Evolutionary conservation across 2,888 invertebrate species (phyloP).

Genomic region (Trilocha varians): DNA sequence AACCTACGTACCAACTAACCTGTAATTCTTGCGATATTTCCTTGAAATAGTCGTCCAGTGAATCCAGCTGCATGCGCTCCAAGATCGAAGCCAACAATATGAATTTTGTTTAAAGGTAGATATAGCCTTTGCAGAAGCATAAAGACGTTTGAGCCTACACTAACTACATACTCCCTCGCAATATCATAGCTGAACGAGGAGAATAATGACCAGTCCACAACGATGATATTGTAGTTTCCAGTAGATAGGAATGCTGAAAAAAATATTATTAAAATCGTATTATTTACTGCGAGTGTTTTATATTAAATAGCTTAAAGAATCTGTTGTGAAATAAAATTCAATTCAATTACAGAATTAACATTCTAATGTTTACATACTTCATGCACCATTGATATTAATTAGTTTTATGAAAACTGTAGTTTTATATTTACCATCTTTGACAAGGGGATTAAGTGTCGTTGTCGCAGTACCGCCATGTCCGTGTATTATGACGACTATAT

Average conservation of each 20-base stretch:
- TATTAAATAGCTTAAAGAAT: too few relatives aligned
- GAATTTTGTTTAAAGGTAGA: slow-evolving; percentile 18
- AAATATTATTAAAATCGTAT: too few relatives aligned
- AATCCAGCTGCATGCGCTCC: slow-evolving; percentile 45
- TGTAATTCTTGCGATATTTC: slow-evolving; percentile 37
- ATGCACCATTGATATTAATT: too few relatives aligned
- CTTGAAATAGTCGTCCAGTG: slow-evolving; percentile 24
- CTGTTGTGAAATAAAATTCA: too few relatives aligned
- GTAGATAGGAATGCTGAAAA: slow-evolving; percentile 23
- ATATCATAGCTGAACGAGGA: slow-evolving; percentile 26
- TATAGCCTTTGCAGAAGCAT: slow-evolving; percentile 18
- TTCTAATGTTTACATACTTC: too few relatives aligned
- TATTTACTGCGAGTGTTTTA: too few relatives aligned
- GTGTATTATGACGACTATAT: slow-evolving; percentile 30
- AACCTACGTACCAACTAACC: slow-evolving; percentile 23
- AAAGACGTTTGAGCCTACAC: slow-evolving; percentile 25
- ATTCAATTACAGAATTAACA: too few relatives aligned
- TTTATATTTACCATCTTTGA: slow-evolving; percentile 24
- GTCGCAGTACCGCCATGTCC: slow-evolving; percentile 24
- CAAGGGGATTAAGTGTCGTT: slow-evolving; percentile 24
- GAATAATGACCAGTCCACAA: slow-evolving; percentile 39
- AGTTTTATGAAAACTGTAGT: not conserved
- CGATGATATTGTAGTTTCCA: slow-evolving; percentile 30
- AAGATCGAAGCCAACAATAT: slow-evolving; percentile 42
- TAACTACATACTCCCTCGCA: slow-evolving; percentile 26